A percentile compares a stretch with the other conserved stretches of the same genome.
Conservation (phyloP, 2,888 invertebrate species). For the Octodonta nipae region DNA sequence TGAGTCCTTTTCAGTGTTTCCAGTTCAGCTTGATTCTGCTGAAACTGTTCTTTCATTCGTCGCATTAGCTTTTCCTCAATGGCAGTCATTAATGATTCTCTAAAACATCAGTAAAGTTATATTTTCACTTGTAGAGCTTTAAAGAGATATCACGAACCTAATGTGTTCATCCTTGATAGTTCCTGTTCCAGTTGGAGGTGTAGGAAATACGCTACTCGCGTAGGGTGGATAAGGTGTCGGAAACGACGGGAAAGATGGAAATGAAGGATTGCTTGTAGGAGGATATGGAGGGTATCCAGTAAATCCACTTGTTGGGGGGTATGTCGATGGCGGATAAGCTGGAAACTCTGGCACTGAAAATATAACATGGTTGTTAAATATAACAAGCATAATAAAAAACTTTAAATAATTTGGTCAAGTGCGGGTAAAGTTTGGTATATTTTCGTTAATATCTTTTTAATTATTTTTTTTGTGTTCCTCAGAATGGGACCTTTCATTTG, state of each 20-base stretch:
- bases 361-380: too few relatives aligned
- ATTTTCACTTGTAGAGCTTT: background rate
- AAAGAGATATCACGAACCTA: constrained; percentile 34
- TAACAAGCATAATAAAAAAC: too few relatives aligned
- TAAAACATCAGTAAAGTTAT: background rate
- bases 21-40: constrained; percentile 81
- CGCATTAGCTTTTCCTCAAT: constrained; percentile 87
- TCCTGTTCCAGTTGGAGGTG: constrained; percentile 42
- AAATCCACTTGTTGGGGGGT: constrained; percentile 11
- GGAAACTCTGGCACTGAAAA: too few relatives aligned
- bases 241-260: constrained; percentile 13
- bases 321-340: constrained; percentile 17
- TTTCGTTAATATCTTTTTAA: too few relatives aligned
- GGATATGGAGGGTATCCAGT: constrained; percentile 18
- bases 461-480: too few relatives aligned
- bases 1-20: constrained; percentile 78
- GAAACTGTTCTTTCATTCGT: constrained; percentile 76
- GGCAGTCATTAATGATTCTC: constrained; percentile 79
- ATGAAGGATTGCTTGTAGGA: constrained; percentile 10
- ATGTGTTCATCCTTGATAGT: constrained; percentile 95
- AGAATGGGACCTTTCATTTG: too few relatives aligned
- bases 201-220: constrained; percentile 18
- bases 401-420: too few relatives aligned
- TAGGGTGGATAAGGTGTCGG: constrained; percentile 20
- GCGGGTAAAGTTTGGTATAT: too few relatives aligned